Percentiles rank a stretch among this genome's conserved stretches.
These are phyloP conservation scores for Apoderus coryli DNA, from an alignment of 2,888 invertebrate genomes.

Conservation along the genomic window DNA sequence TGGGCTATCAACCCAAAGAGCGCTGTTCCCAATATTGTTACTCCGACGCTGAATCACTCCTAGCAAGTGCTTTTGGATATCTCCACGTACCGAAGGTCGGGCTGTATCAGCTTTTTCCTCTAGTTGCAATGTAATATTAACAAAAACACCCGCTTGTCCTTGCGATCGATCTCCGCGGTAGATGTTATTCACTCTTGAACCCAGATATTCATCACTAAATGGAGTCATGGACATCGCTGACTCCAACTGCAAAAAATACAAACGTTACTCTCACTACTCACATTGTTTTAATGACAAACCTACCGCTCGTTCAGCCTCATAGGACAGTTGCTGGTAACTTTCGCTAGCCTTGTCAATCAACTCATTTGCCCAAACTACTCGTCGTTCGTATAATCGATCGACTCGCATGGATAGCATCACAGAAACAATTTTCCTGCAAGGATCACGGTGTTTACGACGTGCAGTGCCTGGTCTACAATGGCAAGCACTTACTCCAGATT, in stretches of 20 bases:
- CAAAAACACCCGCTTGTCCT: constrained; percentile 61
- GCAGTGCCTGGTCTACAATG: constrained; percentile 71
- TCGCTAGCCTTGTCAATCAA: constrained; percentile 64
- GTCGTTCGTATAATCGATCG: constrained; percentile 67
- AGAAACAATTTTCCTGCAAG: constrained; percentile 64
- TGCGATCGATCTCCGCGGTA: constrained; percentile 55
- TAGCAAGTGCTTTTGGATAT: constrained; percentile 70
- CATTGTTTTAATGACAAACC: no score
- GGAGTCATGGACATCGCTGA: constrained; percentile 88
- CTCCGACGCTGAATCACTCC: constrained; percentile 70
- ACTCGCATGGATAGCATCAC: constrained; percentile 67
- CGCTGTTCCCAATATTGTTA: constrained; percentile 80
- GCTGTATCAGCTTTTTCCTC: constrained; percentile 62
- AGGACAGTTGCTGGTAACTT: constrained; percentile 66
- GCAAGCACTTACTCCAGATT: constrained; percentile 76
- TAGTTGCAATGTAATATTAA: constrained; percentile 71
- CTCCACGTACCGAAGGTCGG: constrained; percentile 50
- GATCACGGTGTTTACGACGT: constrained; percentile 55
- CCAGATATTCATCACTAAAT: constrained; percentile 75
- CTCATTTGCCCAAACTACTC: constrained; percentile 63
- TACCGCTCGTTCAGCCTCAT: constrained; percentile 77
- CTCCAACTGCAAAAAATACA: constrained; percentile 51
- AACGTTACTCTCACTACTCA: no score
- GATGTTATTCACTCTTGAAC: constrained; percentile 64
- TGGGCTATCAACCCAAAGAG: constrained; percentile 69